Base-by-base conservation (phyloP, 2,888 invertebrate species). In the Agapetus fuscipes region DNA sequence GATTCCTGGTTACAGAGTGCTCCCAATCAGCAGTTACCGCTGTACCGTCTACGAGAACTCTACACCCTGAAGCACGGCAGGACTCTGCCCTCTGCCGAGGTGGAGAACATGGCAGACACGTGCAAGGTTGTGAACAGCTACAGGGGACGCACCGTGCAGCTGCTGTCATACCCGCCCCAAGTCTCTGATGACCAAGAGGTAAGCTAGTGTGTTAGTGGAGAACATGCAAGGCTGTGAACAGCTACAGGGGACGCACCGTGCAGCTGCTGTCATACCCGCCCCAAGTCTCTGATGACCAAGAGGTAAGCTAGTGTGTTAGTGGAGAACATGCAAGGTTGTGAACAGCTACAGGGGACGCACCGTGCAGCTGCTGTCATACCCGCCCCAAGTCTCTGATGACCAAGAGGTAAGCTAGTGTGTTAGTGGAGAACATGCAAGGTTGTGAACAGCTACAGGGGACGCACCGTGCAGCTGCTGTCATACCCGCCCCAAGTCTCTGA, bases 51-150 rank as follows among this genome's bases (percentile, higher is more conserved):
- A 48, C 74, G 89, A 33, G 86, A 90, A 56, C 72, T 88, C 43
- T 84, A 84, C 57, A 87, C 89, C 49, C 80, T 81, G 50, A 76
- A 88, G 6, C 84, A 80, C 55, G 80, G 85, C 58, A 79, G 81
- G 46, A 80, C 83, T 1, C 67, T 83, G 3, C 80, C 81, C 9
- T 74, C 82, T 1, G 78, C 80, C 0, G 83, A 83, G 48, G 65
- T 84, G 30, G 76, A 78, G 40, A 78, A 80, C 53, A 72, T 90
- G 57, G 79, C 77, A 49, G 89, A 90, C 53, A 78, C 85, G 0
- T 83, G 82, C 49, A 63, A 71, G 35, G 72, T 83, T 12, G 66
- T 66, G 7, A 81, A 81, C 41, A 76, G 76, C 55, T 68, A 57
- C 41, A 71, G 57, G 53, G 78, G 83, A 35, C 70, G 77, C 49